phyloP scores from a whole-genome alignment of 1,140 invertebrate species.

The Polypedilum pembai region DNA sequence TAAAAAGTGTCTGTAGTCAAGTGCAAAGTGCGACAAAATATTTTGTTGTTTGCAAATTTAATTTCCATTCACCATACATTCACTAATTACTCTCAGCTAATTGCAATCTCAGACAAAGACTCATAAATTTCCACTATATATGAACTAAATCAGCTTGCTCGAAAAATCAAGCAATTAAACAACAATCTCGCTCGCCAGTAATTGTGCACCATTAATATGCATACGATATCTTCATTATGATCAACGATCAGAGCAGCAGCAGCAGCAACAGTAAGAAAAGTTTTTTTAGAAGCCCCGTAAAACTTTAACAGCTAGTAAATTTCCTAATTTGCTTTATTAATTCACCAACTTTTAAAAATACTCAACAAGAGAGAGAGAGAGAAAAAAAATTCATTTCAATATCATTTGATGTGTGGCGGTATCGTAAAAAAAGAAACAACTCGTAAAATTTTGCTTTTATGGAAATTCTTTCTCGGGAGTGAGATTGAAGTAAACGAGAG shows the following conservation, averaged over 20 bases:
- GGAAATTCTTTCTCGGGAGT: neutral
- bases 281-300: neutral
- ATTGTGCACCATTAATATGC: conserved; percentile 3
- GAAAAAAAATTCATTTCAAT: neutral
- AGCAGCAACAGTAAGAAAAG: neutral
- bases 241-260: neutral
- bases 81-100: no score
- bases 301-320: conserved; percentile 20
- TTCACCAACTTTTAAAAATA: neutral
- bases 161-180: neutral
- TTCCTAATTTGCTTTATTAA: conserved; percentile 26
- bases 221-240: conserved; percentile 9
- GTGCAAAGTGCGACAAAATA: no score
- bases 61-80: no score
- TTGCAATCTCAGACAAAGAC: no score
- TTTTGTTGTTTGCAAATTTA: no score
- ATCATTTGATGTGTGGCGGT: conserved; percentile 9
- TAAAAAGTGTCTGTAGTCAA: no score
- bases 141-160: no score
- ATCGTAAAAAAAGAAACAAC: conserved; percentile 9
- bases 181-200: neutral
- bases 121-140: no score
- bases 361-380: neutral
- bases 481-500: neutral
- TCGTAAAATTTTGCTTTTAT: conserved; percentile 15